Percentiles rank a stretch among this genome's conserved stretches.
Evolutionary conservation across 1,140 invertebrate genomes (phyloP).

Genomic region (Drosophila sucinea): DNA sequence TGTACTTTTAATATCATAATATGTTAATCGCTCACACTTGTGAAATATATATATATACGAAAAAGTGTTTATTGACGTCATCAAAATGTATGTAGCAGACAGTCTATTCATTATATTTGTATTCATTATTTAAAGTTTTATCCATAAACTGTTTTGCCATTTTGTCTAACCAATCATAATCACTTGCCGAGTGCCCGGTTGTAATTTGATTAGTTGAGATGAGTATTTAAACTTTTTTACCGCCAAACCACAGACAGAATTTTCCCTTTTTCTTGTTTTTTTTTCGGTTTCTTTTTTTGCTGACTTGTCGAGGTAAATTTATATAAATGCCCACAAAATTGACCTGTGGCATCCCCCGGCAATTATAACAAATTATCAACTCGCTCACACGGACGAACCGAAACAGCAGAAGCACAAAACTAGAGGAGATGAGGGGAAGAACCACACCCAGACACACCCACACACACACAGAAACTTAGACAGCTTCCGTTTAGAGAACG

Average conservation of each 20-base stretch:
- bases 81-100: too few species aligned
- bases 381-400: constrained; percentile 66
- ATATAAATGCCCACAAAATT: constrained; percentile 79
- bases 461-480: constrained; percentile 21
- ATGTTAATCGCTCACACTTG: too few species aligned
- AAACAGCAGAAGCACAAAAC: constrained; percentile 6
- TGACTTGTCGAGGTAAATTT: constrained; percentile 71
- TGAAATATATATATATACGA: too few species aligned
- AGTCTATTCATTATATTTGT: too few species aligned
- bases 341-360: constrained; percentile 74
- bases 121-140: too few species aligned
- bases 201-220: constrained; percentile 50
- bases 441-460: constrained; percentile 23
- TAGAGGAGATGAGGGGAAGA: background rate
- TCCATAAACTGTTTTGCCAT: too few species aligned
- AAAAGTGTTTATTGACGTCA: too few species aligned
- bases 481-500: constrained; percentile 38
- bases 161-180: constrained; percentile 2
- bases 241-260: constrained; percentile 23
- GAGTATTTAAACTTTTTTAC: constrained; percentile 37
- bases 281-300: constrained; percentile 21
- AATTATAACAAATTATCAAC: constrained; percentile 82
- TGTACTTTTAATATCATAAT: too few species aligned
- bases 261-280: constrained; percentile 16
- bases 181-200: background rate